Base-by-base conservation (phyloP, 2,888 invertebrate species). In the Sialis fuliginosa region DNA sequence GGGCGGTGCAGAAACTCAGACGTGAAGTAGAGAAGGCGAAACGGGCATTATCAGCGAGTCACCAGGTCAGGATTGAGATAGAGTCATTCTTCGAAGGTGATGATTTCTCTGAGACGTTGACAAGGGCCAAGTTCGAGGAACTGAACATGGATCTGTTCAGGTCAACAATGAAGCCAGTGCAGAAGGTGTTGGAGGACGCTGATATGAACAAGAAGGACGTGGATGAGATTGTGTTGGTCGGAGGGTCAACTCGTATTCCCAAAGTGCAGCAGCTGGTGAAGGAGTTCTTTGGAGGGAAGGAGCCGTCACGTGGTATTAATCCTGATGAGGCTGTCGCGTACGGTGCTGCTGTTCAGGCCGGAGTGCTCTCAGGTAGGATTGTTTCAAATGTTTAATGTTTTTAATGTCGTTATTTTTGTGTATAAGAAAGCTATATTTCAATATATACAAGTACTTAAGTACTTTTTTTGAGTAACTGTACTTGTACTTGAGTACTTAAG, bases 241-340 rank as follows among this genome's bases (percentile, higher is more conserved):
- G 98, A 60, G 98, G 98, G 53, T 96, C 96, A 6, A 98, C 98
- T 9, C 85, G 98, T 73, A 99, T 99, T 58, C 98, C 98, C 48
- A 98, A 97, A 67, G 85, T 98, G 32, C 97, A 90, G 62, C 87
- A 89, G 63, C 65, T 90, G 55, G 89, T 91, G 9, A 89, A 90
- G 60, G 90, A 91, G 64, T 93, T 86, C 75, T 98, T 98, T 69
- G 84, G 86, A 55, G 96, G 96, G 55, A 97, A 97, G 71, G 97
- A 98, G 72, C 96, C 95, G 50, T 91, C 90, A 47, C 79, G 95
- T 60, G 96, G 96, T 54, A 95, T 97, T 65, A 97, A 98, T 67
- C 97, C 97, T 46, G 98, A 98, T 65, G 97, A 98, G 67, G 97
- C 97, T 56, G 97, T 97, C 48, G 96, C 96, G 44, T 97, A 93